Base-by-base conservation (phyloP, 1,140 invertebrate species). In the Micrasema longulum region DNA sequence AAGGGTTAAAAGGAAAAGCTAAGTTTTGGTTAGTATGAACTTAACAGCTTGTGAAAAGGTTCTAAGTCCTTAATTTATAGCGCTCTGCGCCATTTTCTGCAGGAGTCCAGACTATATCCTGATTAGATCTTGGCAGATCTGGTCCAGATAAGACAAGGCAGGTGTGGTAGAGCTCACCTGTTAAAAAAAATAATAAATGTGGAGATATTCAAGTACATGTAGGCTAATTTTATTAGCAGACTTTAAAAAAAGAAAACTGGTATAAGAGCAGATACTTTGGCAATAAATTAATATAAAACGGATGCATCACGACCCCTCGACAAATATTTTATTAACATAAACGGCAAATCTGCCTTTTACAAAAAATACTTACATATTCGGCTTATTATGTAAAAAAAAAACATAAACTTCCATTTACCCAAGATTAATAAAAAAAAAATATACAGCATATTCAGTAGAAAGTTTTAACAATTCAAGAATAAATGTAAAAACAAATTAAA, bases 41-140 rank as follows among this genome's bases (percentile, higher is more conserved):
- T n/a, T n/a, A n/a, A n/a, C n/a, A 9, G n/a, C 6, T 57, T 16
- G 36, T 18, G 4, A 43, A n/a, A 63, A 57, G 36, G 26, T 26
- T 57, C 26, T 31, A 57, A 26, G 53, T 57, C 53, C 31, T 16
- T 57, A 14, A 35, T 31, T 57, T 36, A 57, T n/a, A 36, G 20
- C 38, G 16, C n/a, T 20, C 45, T 43, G 57, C 36, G n/a, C n/a
- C 20, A 5, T 9, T 14, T 43, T 43, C 18, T 43, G 57, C 41
- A 43, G 41, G 18, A 43, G 36, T 60, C n/a, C 16, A 63, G 57
- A 22, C 18, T 36, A 45, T 63, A 63, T 63, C 57, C 23, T 22
- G 57, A 63, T 63, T 45, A 45, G 57, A 63, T 63, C 57, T 63
- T 36, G 14, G 36, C 57, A 43, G 41, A 43, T 43, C 45, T 22